These are phyloP conservation scores for Chaenocephalus aceratus DNA, from an alignment of 2,113 vertebrate genomes.

Conservation along the genomic window DNA sequence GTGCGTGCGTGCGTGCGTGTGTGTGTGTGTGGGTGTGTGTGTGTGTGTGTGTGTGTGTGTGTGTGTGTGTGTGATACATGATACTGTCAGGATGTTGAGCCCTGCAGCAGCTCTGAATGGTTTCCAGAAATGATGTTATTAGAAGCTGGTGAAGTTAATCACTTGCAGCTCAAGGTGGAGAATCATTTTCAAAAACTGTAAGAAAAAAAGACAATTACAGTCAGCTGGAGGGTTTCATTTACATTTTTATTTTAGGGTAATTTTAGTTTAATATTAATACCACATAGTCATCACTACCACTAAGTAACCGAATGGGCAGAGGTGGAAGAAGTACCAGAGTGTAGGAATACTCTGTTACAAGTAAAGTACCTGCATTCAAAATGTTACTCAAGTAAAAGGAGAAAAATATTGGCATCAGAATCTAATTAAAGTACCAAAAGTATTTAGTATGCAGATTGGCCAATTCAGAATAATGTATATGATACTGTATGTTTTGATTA, in stretches of 20 bases:
- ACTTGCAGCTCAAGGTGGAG: not conserved
- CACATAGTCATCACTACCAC: no score
- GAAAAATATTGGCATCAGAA: no score
- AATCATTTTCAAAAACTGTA: not conserved
- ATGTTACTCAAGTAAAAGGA: no score
- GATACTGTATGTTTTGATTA: no score
- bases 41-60: not conserved
- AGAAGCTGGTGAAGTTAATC: constrained; percentile 1
- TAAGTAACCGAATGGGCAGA: not conserved
- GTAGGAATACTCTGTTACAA: no score
- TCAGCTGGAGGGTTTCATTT: not conserved
- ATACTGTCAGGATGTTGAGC: not conserved
- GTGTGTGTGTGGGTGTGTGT: not conserved
- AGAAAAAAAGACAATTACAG: not conserved
- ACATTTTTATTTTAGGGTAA: not conserved
- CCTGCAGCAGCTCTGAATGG: constrained; percentile 3
- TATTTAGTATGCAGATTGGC: no score
- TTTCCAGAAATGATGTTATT: constrained; percentile 2
- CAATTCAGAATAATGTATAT: no score
- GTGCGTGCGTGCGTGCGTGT: constrained; percentile 11
- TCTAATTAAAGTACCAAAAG: no score
- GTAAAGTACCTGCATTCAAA: no score
- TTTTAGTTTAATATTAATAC: not conserved
- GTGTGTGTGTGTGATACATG: constrained; percentile 9
- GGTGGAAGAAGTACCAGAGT: no score